Conservation (phyloP, 2,113 vertebrate species). For the Ammospiza caudacuta region DNA sequence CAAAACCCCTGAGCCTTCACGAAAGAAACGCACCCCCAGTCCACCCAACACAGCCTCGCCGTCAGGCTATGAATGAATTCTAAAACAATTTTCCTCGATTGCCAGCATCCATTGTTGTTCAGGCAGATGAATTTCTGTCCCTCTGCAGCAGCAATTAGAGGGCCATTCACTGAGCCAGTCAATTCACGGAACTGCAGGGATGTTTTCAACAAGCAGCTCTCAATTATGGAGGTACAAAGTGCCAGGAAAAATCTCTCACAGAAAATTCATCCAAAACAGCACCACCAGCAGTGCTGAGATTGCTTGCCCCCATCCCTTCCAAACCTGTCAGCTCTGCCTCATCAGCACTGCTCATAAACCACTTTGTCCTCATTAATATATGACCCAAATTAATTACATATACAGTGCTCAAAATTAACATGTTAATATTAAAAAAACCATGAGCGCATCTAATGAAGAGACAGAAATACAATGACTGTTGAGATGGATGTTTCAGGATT, state of each 20-base stretch:
- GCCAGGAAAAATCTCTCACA: not conserved
- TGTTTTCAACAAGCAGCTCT: not conserved
- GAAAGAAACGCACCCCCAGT: not conserved
- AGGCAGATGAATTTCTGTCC: no score
- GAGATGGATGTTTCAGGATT: not conserved
- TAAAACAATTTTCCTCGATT: fast-evolving
- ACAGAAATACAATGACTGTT: fast-evolving
- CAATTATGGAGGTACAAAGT: fast-evolving
- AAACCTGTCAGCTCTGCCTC: not conserved
- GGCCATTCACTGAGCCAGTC: fast-evolving
- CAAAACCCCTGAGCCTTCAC: not conserved
- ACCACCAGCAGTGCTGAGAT: fast-evolving
- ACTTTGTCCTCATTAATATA: fast-evolving
- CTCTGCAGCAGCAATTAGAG: not conserved
- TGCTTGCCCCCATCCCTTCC: not conserved
- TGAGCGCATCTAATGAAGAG: not conserved
- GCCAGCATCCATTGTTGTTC: not conserved
- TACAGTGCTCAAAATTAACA: fast-evolving
- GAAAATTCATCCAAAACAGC: not conserved
- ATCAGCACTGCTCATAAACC: not conserved
- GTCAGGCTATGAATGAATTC: fast-evolving
- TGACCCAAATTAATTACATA: not conserved
- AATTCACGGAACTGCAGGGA: not conserved
- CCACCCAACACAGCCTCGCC: fast-evolving
- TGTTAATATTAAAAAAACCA: not conserved